These are phyloP conservation scores for Ceratosolen fusciceps DNA, from an alignment of 1,140 invertebrate genomes.

Conservation along the genomic window DNA sequence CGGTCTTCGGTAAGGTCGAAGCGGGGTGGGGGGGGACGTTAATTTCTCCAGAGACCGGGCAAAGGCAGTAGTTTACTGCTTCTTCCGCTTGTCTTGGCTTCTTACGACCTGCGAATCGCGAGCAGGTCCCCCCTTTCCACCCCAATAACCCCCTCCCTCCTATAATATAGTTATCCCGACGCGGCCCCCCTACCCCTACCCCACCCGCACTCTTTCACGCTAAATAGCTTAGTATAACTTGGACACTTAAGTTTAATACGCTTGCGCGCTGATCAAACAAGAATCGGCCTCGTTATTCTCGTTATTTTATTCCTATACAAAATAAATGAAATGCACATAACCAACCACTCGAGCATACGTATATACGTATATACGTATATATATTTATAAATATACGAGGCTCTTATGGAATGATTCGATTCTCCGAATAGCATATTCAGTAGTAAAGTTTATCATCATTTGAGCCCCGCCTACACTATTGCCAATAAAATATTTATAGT, in stretches of 20 bases:
- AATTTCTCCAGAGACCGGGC: conserved; percentile 55
- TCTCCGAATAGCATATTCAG: too few relatives aligned
- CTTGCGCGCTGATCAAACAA: background rate
- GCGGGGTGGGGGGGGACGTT: conserved; percentile 46
- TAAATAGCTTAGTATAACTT: background rate
- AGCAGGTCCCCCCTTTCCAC: background rate
- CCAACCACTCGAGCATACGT: too few relatives aligned
- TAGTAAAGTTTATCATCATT: too few relatives aligned
- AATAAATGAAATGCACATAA: too few relatives aligned
- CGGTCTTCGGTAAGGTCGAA: conserved; percentile 4
- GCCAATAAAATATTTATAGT: too few relatives aligned
- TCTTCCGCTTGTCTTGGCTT: conserved; percentile 32
- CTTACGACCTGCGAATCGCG: conserved; percentile 35
- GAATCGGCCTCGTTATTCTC: background rate
- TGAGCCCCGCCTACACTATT: too few relatives aligned
- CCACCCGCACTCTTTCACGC: too few relatives aligned
- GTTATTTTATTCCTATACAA: background rate
- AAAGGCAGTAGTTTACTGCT: conserved; percentile 33
- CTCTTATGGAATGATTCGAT: too few relatives aligned
- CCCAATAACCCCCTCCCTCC: background rate
- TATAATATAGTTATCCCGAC: conserved; percentile 19
- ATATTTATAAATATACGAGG: too few relatives aligned
- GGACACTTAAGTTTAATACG: background rate
- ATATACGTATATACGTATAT: too few relatives aligned
- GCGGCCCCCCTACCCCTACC: background rate